Percentiles rank a stretch among this genome's conserved stretches.
These are phyloP conservation scores for Pelodytes ibericus DNA, from an alignment of 2,797 vertebrate species.

Conservation along the genomic window DNA sequence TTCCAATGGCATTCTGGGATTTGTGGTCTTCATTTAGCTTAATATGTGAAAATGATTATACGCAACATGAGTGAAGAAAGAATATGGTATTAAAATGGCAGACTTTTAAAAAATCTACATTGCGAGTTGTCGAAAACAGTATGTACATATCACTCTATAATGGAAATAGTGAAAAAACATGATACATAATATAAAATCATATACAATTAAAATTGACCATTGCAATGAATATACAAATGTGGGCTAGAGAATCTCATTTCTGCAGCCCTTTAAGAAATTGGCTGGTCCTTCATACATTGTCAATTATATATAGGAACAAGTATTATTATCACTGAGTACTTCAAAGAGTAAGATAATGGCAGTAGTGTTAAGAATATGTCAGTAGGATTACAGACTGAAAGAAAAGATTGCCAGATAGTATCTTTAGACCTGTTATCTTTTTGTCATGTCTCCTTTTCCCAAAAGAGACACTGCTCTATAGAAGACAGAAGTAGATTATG, in stretches of 20 bases:
- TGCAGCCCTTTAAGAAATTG: neutral
- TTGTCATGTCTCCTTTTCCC: neutral
- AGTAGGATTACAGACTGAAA: neutral
- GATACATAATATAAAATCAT: neutral
- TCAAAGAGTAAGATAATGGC: neutral
- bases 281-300: neutral
- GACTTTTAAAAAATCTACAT: neutral
- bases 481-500: neutral
- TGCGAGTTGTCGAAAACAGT: neutral
- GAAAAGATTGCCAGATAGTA: neutral
- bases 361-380: neutral
- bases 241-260: neutral
- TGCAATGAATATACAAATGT: neutral
- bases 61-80: neutral
- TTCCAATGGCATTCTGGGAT: conserved; percentile 46
- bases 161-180: neutral
- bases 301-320: neutral
- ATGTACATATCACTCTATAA: neutral
- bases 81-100: neutral
- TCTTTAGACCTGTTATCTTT: neutral
- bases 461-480: neutral
- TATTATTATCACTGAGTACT: neutral
- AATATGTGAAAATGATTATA: conserved; percentile 31
- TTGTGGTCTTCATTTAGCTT: conserved; percentile 20
- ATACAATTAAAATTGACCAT: no score